Evolutionary conservation across 2,797 vertebrate genomes (phyloP).

Genomic region (Xenops minutus): DNA sequence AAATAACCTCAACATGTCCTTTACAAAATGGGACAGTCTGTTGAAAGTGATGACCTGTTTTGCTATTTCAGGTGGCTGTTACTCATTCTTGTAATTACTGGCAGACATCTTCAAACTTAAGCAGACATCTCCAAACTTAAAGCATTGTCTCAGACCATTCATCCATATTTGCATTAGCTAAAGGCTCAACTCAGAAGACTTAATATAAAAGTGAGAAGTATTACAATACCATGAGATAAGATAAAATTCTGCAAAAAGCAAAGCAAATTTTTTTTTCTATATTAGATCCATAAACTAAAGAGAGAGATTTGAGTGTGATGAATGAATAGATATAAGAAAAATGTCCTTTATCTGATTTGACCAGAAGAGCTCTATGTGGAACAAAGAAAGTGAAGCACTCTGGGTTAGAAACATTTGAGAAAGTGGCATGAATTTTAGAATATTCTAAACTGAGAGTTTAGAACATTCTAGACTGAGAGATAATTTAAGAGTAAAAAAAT

Average conservation of each 20-base stretch:
- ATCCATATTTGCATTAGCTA: neutral
- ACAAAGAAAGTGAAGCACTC: neutral
- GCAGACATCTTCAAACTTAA: neutral
- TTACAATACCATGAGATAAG: neutral
- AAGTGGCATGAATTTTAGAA: neutral
- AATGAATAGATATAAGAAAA: neutral
- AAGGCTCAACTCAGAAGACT: neutral
- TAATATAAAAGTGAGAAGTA: neutral
- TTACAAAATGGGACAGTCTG: neutral
- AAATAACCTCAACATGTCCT: neutral
- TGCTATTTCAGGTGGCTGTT: neutral
- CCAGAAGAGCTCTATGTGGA: neutral
- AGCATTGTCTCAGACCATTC: neutral
- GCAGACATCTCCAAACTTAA: neutral
- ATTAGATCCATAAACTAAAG: neutral
- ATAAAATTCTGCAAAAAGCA: neutral
- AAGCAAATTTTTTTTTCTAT: neutral
- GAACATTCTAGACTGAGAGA: neutral
- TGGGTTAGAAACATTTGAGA: neutral
- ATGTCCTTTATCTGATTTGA: neutral
- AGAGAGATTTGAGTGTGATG: neutral
- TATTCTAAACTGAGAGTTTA: neutral
- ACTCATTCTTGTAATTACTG: neutral
- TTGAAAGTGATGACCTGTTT: neutral
- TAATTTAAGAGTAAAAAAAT: neutral